These are phyloP conservation scores for Xylocopa sonorina DNA, from an alignment of 1,140 invertebrate genomes.

Conservation along the genomic window DNA sequence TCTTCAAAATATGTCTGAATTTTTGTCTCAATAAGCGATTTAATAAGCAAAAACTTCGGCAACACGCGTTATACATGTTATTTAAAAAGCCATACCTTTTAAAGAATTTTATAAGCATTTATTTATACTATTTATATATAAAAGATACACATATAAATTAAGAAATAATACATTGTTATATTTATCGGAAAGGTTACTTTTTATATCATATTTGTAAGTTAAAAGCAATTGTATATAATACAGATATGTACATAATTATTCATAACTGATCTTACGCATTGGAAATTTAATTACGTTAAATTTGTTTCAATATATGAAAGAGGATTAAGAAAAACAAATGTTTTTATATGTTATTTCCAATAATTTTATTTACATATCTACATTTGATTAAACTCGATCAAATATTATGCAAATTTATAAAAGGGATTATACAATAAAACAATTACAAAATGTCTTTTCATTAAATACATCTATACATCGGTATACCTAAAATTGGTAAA, in stretches of 20 bases:
- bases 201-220: slow-evolving; percentile 17
- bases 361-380: not conserved
- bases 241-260: slow-evolving; percentile 20
- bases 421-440: not conserved
- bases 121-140: not conserved
- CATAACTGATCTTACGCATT: not conserved
- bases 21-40: not conserved
- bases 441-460: not conserved
- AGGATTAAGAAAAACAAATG: not conserved
- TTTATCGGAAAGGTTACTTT: not conserved
- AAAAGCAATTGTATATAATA: slow-evolving; percentile 13
- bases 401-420: not conserved
- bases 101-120: not conserved
- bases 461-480: not conserved
- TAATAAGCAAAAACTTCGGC: not conserved
- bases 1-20: not conserved
- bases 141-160: not conserved
- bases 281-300: not conserved
- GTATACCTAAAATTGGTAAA: not conserved
- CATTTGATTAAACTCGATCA: not conserved
- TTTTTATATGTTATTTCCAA: not conserved
- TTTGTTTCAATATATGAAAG: not conserved
- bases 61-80: not conserved
- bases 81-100: not conserved
- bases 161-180: not conserved